phyloP scores from a whole-genome alignment of 1,140 invertebrate species.

The Macrostomum lignano region DNA sequence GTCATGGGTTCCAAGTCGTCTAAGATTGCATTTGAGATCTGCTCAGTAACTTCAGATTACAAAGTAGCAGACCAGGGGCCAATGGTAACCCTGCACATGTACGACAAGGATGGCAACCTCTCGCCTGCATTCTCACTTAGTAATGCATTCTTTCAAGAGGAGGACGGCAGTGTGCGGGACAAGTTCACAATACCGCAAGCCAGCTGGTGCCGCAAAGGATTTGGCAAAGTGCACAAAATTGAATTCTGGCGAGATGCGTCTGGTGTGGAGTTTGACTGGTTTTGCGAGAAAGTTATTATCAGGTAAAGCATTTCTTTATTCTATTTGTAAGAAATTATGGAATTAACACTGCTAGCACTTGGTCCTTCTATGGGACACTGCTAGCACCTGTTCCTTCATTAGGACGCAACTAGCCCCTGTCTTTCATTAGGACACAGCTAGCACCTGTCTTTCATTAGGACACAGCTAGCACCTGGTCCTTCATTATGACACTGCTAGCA shows the following conservation, averaged over 20 bases:
- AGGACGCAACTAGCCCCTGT: no score
- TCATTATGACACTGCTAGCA: no score
- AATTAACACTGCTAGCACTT: no score
- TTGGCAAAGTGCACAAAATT: slow-evolving; percentile 11
- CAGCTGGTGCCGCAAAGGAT: background rate
- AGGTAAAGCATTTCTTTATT: no score
- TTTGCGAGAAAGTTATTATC: slow-evolving; percentile 23
- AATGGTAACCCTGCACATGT: background rate
- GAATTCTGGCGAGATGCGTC: slow-evolving; percentile 26
- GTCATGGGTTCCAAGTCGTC: slow-evolving; percentile 1
- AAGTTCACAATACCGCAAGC: background rate
- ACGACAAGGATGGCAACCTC: background rate
- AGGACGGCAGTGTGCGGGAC: background rate
- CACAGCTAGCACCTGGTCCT: no score
- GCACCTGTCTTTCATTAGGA: no score
- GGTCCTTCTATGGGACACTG: no score
- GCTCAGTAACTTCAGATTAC: slow-evolving; percentile 3
- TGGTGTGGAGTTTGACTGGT: slow-evolving; percentile 24
- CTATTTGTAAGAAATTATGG: no score
- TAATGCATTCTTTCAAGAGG: slow-evolving; percentile 1
- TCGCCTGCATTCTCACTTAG: slow-evolving; percentile 1
- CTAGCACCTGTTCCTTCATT: no score
- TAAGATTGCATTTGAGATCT: slow-evolving; percentile 6
- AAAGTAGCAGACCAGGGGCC: background rate
- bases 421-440: no score